Evolutionary conservation across 2,797 vertebrate species (phyloP).

Genomic region (Mallotus villosus): DNA sequence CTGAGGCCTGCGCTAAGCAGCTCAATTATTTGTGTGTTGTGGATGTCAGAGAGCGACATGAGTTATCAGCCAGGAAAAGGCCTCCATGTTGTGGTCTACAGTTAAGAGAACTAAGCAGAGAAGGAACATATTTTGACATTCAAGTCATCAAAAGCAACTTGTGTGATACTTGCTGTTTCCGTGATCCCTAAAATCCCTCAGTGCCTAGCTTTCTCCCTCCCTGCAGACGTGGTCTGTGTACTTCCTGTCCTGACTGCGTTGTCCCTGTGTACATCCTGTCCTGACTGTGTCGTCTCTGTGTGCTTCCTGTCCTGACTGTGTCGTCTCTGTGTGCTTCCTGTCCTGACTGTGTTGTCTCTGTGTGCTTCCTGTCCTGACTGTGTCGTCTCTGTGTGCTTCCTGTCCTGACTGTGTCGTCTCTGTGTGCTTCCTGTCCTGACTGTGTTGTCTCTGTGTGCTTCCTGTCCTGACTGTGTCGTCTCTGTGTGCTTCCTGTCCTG

Average conservation of each 20-base stretch:
- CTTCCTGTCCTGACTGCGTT: not conserved
- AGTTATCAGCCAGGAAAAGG: not conserved
- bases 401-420: too few species aligned
- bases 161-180: not conserved
- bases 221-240: not conserved
- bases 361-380: not conserved
- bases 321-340: too few species aligned
- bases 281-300: not conserved
- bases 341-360: not conserved
- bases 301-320: not conserved
- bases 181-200: not conserved
- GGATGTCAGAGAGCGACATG: constrained; percentile 28
- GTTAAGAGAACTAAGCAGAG: too few species aligned
- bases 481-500: too few species aligned
- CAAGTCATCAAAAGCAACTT: not conserved
- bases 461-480: not conserved
- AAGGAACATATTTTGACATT: too few species aligned
- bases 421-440: not conserved
- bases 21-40: constrained; percentile 36
- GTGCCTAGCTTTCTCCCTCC: too few species aligned
- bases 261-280: not conserved
- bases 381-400: not conserved
- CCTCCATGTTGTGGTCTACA: not conserved
- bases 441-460: constrained; percentile 6
- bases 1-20: constrained; percentile 14